Percentiles rank a stretch among this genome's conserved stretches.
phyloP scores from a whole-genome alignment of 2,113 vertebrate species.

The Pica pica region DNA sequence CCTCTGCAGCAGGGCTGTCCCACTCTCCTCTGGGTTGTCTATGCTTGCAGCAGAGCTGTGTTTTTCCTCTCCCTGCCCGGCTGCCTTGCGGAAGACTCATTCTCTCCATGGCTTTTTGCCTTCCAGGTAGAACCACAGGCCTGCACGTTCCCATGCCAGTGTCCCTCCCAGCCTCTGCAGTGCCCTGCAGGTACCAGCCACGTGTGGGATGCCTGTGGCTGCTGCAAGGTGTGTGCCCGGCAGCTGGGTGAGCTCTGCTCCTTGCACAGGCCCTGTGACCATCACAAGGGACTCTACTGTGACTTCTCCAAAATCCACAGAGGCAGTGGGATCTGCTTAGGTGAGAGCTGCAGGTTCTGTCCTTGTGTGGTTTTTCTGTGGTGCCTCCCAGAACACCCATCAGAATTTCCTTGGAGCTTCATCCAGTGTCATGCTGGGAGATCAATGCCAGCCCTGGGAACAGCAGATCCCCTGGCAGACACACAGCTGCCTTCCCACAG shows the following conservation, averaged over 20 bases:
- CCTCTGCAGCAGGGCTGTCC: neutral
- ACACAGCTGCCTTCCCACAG: neutral
- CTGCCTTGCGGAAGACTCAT: neutral
- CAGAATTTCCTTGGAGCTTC: neutral
- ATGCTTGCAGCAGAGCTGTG: neutral
- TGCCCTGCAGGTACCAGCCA: slow-evolving; percentile 74
- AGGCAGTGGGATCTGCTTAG: slow-evolving; percentile 74
- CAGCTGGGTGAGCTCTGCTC: slow-evolving; percentile 77
- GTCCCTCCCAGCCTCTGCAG: slow-evolving; percentile 56
- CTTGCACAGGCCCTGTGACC: slow-evolving; percentile 73
- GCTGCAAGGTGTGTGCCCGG: slow-evolving; percentile 78
- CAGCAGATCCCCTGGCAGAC: neutral
- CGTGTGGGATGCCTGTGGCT: slow-evolving; percentile 77
- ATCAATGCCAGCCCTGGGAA: neutral
- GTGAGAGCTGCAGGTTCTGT: slow-evolving; percentile 48
- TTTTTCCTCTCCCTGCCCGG: neutral
- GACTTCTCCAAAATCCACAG: slow-evolving; percentile 64
- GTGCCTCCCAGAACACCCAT: neutral
- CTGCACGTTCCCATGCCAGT: slow-evolving; percentile 71
- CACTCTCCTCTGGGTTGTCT: neutral
- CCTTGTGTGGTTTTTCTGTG: accelerated
- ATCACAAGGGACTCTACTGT: slow-evolving; percentile 79
- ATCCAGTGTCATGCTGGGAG: neutral
- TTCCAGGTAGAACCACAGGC: slow-evolving; percentile 59
- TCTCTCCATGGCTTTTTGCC: slow-evolving; percentile 33